Percentiles rank a stretch among this genome's conserved stretches.
These are phyloP conservation scores for Ferdinandea cuprea DNA, from an alignment of 2,888 invertebrate species.

Conservation along the genomic window DNA sequence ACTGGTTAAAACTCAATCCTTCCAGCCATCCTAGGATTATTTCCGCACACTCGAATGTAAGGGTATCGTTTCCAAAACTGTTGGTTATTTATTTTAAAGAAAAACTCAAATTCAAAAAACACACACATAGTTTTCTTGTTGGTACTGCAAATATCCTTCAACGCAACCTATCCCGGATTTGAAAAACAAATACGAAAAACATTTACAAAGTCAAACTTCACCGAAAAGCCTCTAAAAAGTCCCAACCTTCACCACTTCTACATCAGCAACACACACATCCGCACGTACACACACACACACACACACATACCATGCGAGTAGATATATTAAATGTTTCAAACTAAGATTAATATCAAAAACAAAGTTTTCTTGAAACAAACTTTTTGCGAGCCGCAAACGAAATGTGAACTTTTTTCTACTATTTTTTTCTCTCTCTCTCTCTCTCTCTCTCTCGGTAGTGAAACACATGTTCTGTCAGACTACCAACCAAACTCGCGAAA, in stretches of 20 bases:
- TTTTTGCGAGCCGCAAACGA: conserved; percentile 20
- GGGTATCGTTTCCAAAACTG: too few species aligned
- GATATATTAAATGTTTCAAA: conserved; percentile 13
- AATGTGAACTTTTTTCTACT: conserved; percentile 25
- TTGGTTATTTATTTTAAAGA: too few species aligned
- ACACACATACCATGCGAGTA: background rate
- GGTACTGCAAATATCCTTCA: background rate
- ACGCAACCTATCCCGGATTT: background rate
- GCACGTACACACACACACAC: conserved; percentile 6
- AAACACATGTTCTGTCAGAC: background rate
- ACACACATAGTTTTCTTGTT: too few species aligned
- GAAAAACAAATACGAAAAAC: background rate
- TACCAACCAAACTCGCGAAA: conserved; percentile 2
- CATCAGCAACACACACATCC: background rate
- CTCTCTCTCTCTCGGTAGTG: too few species aligned
- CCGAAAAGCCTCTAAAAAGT: background rate
- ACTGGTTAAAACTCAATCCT: too few species aligned
- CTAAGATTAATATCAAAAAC: conserved; percentile 40
- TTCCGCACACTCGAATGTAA: too few species aligned
- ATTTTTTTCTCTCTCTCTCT: too few species aligned
- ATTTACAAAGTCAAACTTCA: background rate
- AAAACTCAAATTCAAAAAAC: too few species aligned
- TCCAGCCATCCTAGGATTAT: too few species aligned
- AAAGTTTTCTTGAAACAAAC: conserved; percentile 29
- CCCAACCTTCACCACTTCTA: background rate